These are phyloP conservation scores for Pristionchus mayeri DNA, from an alignment of 2,888 invertebrate species.

Conservation along the genomic window DNA sequence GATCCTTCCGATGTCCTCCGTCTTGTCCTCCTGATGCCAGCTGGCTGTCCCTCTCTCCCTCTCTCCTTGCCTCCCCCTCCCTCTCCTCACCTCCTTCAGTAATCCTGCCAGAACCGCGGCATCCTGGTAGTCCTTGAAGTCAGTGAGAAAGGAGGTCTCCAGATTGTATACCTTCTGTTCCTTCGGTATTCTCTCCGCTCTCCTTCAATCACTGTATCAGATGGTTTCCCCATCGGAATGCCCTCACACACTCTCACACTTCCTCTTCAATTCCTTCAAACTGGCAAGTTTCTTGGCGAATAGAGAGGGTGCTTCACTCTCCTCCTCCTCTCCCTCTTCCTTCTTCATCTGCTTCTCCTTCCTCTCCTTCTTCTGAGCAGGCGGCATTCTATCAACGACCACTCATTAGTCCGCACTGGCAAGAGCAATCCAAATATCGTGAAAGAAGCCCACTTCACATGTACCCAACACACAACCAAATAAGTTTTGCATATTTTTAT, in stretches of 20 bases:
- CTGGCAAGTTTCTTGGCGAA: background rate
- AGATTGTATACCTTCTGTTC: constrained; percentile 12
- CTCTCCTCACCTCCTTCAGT: background rate
- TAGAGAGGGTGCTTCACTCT: background rate
- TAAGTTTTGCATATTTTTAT: constrained; percentile 26
- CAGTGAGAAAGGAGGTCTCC: background rate
- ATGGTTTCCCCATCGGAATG: too few relatives aligned
- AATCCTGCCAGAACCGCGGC: background rate
- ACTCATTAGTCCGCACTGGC: constrained; percentile 25
- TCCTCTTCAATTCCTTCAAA: background rate
- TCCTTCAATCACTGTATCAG: background rate
- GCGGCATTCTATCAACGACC: constrained; percentile 25
- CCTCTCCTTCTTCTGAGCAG: constrained; percentile 14
- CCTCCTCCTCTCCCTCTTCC: background rate
- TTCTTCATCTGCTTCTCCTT: background rate
- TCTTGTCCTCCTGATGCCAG: background rate
- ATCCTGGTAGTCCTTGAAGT: background rate
- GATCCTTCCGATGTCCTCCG: background rate
- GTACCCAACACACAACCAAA: background rate
- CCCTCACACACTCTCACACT: background rate
- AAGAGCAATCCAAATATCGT: constrained; percentile 16
- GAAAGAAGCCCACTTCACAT: constrained; percentile 32
- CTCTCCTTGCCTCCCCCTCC: too few relatives aligned
- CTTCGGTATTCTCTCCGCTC: background rate
- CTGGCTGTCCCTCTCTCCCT: too few relatives aligned